These are phyloP conservation scores for Limnephilus rhombicus DNA, from an alignment of 2,888 invertebrate species.

Conservation along the genomic window DNA sequence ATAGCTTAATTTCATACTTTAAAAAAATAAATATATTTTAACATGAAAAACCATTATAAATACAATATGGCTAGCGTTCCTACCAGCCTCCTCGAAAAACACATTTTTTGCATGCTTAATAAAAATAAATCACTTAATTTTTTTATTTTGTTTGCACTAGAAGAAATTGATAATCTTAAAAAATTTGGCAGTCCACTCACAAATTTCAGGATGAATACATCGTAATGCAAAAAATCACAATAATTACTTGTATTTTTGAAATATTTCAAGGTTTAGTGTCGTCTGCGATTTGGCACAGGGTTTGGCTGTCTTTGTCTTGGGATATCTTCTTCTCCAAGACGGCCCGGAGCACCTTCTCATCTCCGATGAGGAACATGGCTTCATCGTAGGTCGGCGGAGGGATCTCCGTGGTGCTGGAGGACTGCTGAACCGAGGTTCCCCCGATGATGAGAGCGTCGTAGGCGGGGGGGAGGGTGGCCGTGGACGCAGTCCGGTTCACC, in stretches of 20 bases:
- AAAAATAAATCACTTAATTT: not conserved
- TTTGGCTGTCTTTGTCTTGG: conserved; percentile 53
- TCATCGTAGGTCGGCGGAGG: conserved; percentile 83
- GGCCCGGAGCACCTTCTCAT: conserved; percentile 70
- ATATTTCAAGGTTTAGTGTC: conserved; percentile 60
- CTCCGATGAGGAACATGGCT: conserved; percentile 78
- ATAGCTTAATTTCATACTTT: not conserved
- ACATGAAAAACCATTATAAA: not conserved
- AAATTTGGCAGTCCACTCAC: not conserved
- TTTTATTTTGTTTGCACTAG: not conserved
- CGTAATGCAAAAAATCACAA: conserved; percentile 41
- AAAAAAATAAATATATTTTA: not conserved
- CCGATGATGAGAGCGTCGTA: conserved; percentile 79
- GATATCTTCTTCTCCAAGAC: conserved; percentile 55
- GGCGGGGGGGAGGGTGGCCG: conserved; percentile 79
- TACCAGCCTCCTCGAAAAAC: not conserved
- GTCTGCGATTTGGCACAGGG: conserved; percentile 58
- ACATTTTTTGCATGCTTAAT: not conserved
- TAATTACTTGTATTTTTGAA: not conserved
- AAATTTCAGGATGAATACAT: conserved; percentile 20
- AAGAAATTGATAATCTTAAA: not conserved
- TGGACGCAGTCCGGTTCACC: conserved; percentile 78
- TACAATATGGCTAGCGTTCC: not conserved
- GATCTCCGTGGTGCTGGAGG: conserved; percentile 76
- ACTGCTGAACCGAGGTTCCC: conserved; percentile 72